Evolutionary conservation across 2,797 vertebrate genomes (phyloP).

Genomic region (Gymnopithys bicolor): DNA sequence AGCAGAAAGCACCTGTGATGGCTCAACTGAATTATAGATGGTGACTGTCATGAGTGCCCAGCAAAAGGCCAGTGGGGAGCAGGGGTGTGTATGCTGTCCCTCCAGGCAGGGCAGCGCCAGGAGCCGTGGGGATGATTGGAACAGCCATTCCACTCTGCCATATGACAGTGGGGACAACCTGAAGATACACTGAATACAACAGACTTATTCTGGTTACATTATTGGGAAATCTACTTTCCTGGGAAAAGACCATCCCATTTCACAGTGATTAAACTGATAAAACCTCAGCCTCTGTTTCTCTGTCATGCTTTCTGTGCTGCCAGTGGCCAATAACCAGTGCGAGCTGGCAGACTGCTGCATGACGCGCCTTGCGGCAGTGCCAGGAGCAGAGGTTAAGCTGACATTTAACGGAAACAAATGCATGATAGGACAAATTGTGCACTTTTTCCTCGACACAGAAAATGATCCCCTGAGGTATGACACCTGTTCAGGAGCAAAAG

Average conservation of each 20-base stretch:
- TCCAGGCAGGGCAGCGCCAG: neutral
- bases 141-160: neutral
- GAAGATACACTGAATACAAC: neutral
- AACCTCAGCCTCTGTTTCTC: neutral
- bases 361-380: neutral
- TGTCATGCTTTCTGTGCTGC: neutral
- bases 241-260: neutral
- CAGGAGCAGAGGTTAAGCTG: neutral
- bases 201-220: neutral
- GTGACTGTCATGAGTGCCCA: neutral
- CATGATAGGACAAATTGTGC: neutral
- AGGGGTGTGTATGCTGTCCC: accelerated
- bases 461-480: neutral
- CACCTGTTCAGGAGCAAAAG: neutral
- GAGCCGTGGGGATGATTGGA: accelerated
- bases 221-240: neutral
- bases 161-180: accelerated
- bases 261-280: neutral
- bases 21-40: neutral
- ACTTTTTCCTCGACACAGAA: conserved; percentile 9
- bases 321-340: neutral
- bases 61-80: neutral
- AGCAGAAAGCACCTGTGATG: neutral
- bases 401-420: neutral
- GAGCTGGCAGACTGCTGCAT: neutral